Base-by-base conservation (phyloP, 2,797 vertebrate genomes). In the Notoglanidium macrostoma region DNA sequence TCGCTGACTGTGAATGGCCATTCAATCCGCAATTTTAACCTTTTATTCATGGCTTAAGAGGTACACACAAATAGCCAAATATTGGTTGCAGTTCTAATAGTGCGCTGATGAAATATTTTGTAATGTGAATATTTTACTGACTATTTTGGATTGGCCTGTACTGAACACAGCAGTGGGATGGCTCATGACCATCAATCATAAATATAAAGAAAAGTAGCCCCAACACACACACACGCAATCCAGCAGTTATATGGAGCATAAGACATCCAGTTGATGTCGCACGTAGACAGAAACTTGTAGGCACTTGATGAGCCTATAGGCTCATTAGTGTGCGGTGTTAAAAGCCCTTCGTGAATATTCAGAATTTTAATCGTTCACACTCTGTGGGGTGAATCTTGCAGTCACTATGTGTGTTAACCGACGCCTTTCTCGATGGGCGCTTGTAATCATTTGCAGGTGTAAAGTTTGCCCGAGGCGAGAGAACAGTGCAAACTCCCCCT, bases 371-470 rank as follows among this genome's bases (percentile, higher is more conserved):
- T 90, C 77, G 87, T 81, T 91, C 82, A 65, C 88, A 89, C 87
- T 89, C 49, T 15, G 70, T 32, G 87, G 87, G 57, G 83, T 83
- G 84, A 86, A 78, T 79, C 63, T n/a, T 78, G 44, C 68, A 57
- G 80, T 44, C 51, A 44, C 17, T 85, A 65, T 49, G 54, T 90
- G 93, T 91, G 94, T 91, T 92, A 92, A 95, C 88, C 44, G 88
- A 57, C 77, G 72, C 51, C 44, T 85, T 77, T 91, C 89, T 95
- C 91, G 91, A 93, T 94, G 92, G 93, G 88, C 90, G 86, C 92
- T 89, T 76, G 61, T 67, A 81, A 55, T 91, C 93, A 93, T 95
- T 94, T 92, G 92, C 93, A 95, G 92, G 94, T 95, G 95, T 93
- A 93, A 95, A 84, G 9, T 85, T 88, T 67, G 72, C 76, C 84